Base-by-base conservation (phyloP, 2,888 invertebrate species). In the Brachypalpus laphriformis region DNA sequence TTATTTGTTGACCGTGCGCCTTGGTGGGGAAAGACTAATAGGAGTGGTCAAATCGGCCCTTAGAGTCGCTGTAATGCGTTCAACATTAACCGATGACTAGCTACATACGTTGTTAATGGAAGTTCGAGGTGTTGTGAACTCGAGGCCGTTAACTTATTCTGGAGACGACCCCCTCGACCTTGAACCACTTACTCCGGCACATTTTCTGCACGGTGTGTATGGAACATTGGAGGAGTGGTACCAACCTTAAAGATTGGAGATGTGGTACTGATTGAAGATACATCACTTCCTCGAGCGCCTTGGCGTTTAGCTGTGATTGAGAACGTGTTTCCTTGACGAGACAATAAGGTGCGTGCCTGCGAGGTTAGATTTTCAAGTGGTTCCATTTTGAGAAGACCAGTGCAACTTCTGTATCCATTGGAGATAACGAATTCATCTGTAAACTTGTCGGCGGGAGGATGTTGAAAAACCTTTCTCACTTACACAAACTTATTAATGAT, bases 91-190 rank as follows among this genome's bases (percentile, higher is more conserved):
- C 49, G 22, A 8, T 6, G 40, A 49, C 14, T 49, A 59, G 47
- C 40, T 51, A 3, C 25, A 51, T 14, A 42, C 61, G 5, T 61
- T 61, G 9, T 28, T 61, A 3, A 72, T 61, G 3, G 72, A 72
- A 54, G 54, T 72, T 6, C 51, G 61, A 61, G 9, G 16, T 47
- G 70, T 70, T 8, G 57, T 70, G 1, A 70, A 57, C 11, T 20
- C 22, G 7, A 59, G 71, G 28, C 59, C 59, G 0, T 14, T 71
- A 22, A 71, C 59, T 9, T 71, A 71, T 18, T n/a, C 45, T 0
- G 59, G 22, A 25, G 71, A 14, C 25, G 71, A 49, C 8, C 31
- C 47, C n/a, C 31, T 65, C 1, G n/a, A 65, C 14, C 28, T 54
- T 14, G 25, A n/a, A 11, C 11, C 20, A 47, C 51, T 34, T 49